Percentiles rank a stretch among this genome's conserved stretches.
Evolutionary conservation across 2,113 vertebrate species (phyloP).

Genomic region (Chionomys nivalis): DNA sequence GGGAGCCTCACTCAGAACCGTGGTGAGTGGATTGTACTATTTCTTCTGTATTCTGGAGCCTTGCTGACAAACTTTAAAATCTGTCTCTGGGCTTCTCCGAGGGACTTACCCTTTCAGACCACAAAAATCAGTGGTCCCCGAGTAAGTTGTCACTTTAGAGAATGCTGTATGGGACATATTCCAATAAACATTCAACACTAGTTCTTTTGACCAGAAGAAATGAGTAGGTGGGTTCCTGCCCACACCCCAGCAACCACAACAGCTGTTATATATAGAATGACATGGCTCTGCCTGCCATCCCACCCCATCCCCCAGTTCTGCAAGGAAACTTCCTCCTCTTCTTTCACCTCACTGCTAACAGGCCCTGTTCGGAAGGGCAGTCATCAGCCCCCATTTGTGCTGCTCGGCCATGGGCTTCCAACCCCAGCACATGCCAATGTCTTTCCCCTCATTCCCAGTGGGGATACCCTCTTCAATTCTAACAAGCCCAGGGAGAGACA

Average conservation of each 20-base stretch:
- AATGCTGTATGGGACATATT: constrained; percentile 26
- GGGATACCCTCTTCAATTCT: neutral
- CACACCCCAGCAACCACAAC: neutral
- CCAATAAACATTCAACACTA: neutral
- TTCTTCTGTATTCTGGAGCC: neutral
- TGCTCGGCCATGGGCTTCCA: neutral
- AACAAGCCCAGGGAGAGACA: neutral
- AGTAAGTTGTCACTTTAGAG: constrained; percentile 29
- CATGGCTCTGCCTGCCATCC: rapidly evolving
- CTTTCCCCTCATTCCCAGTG: neutral
- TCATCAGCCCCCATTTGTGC: neutral
- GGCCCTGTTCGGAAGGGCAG: neutral
- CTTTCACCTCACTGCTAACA: neutral
- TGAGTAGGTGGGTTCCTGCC: neutral
- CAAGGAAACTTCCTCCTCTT: neutral
- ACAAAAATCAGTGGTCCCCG: neutral
- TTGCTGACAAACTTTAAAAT: constrained; percentile 11
- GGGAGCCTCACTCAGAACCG: neutral
- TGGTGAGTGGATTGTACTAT: neutral
- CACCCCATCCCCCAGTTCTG: neutral
- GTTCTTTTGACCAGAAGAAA: constrained; percentile 36
- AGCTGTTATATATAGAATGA: neutral
- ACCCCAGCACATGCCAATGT: neutral
- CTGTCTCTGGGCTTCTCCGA: neutral
- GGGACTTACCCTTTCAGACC: neutral